phyloP scores from a whole-genome alignment of 2,888 invertebrate species.

The Harpalus rufipes region DNA sequence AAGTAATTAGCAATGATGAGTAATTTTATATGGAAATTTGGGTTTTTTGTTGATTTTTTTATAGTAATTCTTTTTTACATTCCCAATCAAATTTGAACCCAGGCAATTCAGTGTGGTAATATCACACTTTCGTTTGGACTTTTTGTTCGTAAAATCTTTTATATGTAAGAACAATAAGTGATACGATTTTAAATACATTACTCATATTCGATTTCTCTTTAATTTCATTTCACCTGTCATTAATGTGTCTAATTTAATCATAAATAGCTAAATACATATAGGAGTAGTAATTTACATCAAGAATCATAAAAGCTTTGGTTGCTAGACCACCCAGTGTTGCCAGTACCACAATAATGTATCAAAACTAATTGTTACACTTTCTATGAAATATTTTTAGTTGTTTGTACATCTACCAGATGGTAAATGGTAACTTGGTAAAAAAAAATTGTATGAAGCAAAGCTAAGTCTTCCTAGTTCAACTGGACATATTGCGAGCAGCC shows the following conservation, averaged over 20 bases:
- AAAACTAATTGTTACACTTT: conserved; percentile 60
- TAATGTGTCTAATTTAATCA: conserved; percentile 13
- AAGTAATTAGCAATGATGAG: conserved; percentile 1
- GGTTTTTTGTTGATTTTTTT: too few species aligned
- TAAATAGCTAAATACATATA: not conserved
- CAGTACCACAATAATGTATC: conserved; percentile 20
- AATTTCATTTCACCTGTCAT: not conserved
- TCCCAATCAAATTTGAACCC: too few species aligned
- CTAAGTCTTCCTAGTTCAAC: conserved; percentile 14
- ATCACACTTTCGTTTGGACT: too few species aligned
- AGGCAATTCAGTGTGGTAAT: too few species aligned
- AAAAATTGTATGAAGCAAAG: conserved; percentile 13
- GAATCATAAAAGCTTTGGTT: not conserved
- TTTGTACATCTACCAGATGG: conserved; percentile 41
- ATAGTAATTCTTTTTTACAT: too few species aligned
- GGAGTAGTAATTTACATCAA: conserved; percentile 10
- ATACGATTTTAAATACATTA: not conserved
- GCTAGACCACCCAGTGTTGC: conserved; percentile 40
- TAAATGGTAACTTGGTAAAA: conserved; percentile 24
- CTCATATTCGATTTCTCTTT: conserved; percentile 4
- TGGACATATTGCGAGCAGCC: conserved; percentile 46
- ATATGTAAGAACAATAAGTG: too few species aligned
- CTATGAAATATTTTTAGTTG: conserved; percentile 44
- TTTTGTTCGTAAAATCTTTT: too few species aligned
- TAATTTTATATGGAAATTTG: conserved; percentile 52